These are phyloP conservation scores for Axis porcinus DNA, from an alignment of 2,113 vertebrate species.

Conservation along the genomic window DNA sequence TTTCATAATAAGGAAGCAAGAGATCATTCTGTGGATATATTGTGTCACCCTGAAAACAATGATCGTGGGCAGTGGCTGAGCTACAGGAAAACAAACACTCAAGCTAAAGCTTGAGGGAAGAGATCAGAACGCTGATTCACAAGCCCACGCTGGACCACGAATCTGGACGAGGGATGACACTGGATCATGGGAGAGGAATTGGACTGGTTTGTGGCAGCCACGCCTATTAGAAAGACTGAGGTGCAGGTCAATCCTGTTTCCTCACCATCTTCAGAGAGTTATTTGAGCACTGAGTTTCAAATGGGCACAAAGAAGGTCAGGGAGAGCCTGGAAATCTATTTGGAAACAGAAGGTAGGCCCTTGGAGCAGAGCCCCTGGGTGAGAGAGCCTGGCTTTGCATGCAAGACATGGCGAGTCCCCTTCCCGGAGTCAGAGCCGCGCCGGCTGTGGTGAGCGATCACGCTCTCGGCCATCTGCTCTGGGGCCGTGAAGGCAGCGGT, in stretches of 20 bases:
- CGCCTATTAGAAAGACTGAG: accelerated
- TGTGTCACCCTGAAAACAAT: not conserved
- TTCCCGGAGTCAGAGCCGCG: not conserved
- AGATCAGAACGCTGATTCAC: not conserved
- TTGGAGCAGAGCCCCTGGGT: not conserved
- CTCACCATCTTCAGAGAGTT: not conserved
- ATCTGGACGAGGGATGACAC: not conserved
- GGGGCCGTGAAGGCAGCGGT: not conserved
- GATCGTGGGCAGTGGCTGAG: not conserved
- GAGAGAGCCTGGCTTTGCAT: not conserved
- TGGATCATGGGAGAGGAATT: not conserved
- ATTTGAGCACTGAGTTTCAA: not conserved
- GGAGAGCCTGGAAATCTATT: not conserved
- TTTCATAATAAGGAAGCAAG: not conserved
- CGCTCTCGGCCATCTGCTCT: conserved; percentile 19
- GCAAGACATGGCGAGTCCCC: not conserved
- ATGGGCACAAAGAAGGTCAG: not conserved
- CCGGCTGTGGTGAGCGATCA: not conserved
- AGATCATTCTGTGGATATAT: not conserved
- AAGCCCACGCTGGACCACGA: accelerated
- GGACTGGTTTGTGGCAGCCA: not conserved
- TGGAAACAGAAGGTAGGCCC: not conserved
- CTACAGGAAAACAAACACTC: not conserved
- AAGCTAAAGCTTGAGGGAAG: not conserved
- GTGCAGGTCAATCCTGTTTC: not conserved